phyloP scores from a whole-genome alignment of 2,888 invertebrate genomes.

The Dermolepida albohirtum region DNA sequence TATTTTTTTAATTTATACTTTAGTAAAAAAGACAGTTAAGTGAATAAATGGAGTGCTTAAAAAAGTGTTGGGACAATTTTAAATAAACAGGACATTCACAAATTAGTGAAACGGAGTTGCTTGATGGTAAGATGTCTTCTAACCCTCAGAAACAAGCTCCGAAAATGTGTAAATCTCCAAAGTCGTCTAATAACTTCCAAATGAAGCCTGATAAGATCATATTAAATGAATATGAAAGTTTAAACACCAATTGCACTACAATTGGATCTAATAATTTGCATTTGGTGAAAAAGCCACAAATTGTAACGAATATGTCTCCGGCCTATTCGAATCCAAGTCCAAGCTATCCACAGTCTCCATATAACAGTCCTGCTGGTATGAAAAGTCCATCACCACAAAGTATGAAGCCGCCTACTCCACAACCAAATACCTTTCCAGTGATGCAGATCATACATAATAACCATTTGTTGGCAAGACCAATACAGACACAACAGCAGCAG shows the following conservation, averaged over 20 bases:
- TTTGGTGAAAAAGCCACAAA: slow-evolving; percentile 64
- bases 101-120: slow-evolving; percentile 25
- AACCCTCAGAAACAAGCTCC: slow-evolving; percentile 59
- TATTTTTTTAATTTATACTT: slow-evolving; percentile 29
- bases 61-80: slow-evolving; percentile 13
- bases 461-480: slow-evolving; percentile 59
- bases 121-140: slow-evolving; percentile 62
- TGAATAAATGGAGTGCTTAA: slow-evolving; percentile 25
- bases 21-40: not conserved
- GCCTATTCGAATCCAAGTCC: slow-evolving; percentile 59
- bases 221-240: slow-evolving; percentile 61
- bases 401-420: slow-evolving; percentile 63
- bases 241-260: slow-evolving; percentile 65
- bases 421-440: slow-evolving; percentile 60
- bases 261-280: slow-evolving; percentile 65
- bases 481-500: slow-evolving; percentile 59
- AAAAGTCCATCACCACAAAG: slow-evolving; percentile 62
- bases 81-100: slow-evolving; percentile 9
- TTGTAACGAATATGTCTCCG: slow-evolving; percentile 61
- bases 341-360: slow-evolving; percentile 62
- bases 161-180: slow-evolving; percentile 66
- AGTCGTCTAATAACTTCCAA: slow-evolving; percentile 53
- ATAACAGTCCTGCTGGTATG: slow-evolving; percentile 63
- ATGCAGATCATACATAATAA: slow-evolving; percentile 64
- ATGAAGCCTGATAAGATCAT: slow-evolving; percentile 54